Base-by-base conservation (phyloP, 2,113 vertebrate genomes). In the Barbus barbus region DNA sequence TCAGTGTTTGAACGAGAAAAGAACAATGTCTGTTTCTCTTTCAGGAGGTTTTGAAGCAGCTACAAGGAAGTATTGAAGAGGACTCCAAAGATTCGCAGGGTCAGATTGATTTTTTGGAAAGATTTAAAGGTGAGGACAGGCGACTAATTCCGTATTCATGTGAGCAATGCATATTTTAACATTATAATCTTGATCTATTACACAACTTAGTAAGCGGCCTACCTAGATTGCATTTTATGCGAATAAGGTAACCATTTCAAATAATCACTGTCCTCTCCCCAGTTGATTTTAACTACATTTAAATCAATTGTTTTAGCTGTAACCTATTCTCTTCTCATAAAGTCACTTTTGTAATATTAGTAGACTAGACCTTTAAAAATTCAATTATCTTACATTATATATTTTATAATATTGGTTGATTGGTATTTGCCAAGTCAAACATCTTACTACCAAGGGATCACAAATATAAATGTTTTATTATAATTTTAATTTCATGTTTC, bases 11-110 rank as follows among this genome's bases (percentile, higher is more conserved):
- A 33, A 33, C 12, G 3, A 41, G 16, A 26, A 31, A 74, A 53
- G 2, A 63, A 60, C 12, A 71, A 22, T 36, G 33, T 82, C 5
- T 71, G n/a, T 83, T 9, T 83, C 41, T 77, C 38, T 94, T 91
- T 73, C 78, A 99, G 98, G 97, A 99, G 93, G 98, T 99, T 90
- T 94, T 99, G 92, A 99, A 99, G 92, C 98, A 99, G 86, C 93
- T 99, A 36, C 98, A 99, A 93, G 97, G 98, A 92, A 97, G 94
- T 91, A 98, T 98, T 93, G 97, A 98, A 94, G 98, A 99, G 92
- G 98, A 99, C 58, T 88, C 96, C 24, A 95, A 96, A 81, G 93
- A 96, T 18, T 93, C 96, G n/a, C 95, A 97, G 71, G 96, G 96
- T 91, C 98, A 98, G 91, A 95, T 96, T 84, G 97, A 98, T 84